These are phyloP conservation scores for Xestoiulus laeticollis DNA, from an alignment of 2,888 invertebrate genomes.

Conservation along the genomic window DNA sequence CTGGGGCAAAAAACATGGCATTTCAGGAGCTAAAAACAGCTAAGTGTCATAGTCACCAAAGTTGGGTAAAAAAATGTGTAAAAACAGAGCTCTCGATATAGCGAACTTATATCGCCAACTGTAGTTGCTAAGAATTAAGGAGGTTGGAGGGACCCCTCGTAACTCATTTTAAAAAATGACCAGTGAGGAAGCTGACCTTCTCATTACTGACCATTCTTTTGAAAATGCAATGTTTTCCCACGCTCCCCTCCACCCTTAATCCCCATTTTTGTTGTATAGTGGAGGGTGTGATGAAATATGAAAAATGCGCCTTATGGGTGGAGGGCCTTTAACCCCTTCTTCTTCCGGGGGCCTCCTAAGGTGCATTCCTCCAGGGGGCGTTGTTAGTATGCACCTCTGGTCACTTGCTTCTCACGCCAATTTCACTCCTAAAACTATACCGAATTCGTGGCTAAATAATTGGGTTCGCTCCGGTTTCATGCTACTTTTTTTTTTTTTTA, in stretches of 20 bases:
- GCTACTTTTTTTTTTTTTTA: neutral
- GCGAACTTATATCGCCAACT: too few species aligned
- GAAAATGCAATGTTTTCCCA: neutral
- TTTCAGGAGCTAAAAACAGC: too few species aligned
- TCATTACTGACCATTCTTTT: neutral
- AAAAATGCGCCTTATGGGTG: conserved; percentile 1
- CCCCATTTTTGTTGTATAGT: neutral
- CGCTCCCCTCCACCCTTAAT: conserved; percentile 12
- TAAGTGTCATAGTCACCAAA: too few species aligned
- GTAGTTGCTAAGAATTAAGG: too few species aligned
- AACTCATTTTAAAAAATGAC: neutral
- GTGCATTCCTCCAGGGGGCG: conserved; percentile 20
- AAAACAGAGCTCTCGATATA: too few species aligned
- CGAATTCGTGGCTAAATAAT: neutral
- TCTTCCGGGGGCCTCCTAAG: neutral
- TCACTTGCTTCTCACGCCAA: neutral
- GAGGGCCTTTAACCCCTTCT: neutral
- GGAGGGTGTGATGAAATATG: neutral
- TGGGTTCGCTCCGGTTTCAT: neutral
- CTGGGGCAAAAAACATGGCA: too few species aligned
- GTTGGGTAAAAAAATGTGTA: too few species aligned
- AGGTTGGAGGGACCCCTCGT: too few species aligned
- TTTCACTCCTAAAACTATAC: neutral
- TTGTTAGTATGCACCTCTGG: neutral
- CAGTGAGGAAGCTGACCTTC: neutral